phyloP scores from a whole-genome alignment of 1,140 invertebrate species.

The Nomia melanderi region DNA sequence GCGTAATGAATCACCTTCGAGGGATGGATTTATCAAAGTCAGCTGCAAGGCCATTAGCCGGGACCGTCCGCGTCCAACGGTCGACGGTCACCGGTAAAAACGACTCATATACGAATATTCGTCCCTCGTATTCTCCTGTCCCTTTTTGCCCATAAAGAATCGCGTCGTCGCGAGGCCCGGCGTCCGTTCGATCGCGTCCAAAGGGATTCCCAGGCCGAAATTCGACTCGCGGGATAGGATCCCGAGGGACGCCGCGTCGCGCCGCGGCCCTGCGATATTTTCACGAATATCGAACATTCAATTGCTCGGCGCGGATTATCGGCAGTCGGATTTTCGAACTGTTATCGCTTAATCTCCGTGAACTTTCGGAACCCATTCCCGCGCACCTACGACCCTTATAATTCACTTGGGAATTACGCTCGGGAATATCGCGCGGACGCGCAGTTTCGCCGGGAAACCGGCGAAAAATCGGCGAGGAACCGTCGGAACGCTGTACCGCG shows the following conservation, averaged over 20 bases:
- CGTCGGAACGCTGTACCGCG: too few species aligned
- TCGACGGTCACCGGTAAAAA: constrained; percentile 17
- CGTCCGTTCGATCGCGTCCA: not conserved
- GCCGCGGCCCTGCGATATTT: too few species aligned
- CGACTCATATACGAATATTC: constrained; percentile 15
- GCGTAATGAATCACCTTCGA: constrained; percentile 26
- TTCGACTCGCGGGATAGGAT: not conserved
- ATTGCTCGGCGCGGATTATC: constrained; percentile 16
- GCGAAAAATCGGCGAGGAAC: too few species aligned
- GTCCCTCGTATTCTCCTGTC: constrained; percentile 9
- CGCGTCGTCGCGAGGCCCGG: not conserved
- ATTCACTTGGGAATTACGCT: constrained; percentile 39
- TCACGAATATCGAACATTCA: constrained; percentile 25
- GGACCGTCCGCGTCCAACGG: not conserved
- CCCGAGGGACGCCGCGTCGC: not conserved
- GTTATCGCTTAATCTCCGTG: constrained; percentile 8
- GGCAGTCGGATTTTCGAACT: constrained; percentile 6
- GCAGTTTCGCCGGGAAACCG: constrained; percentile 13
- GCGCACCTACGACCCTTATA: constrained; percentile 20
- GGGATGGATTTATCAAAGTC: constrained; percentile 40
- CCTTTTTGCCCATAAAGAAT: not conserved
- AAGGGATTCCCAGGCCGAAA: not conserved
- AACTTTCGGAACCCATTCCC: not conserved
- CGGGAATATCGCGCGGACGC: constrained; percentile 15
- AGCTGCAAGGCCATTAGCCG: constrained; percentile 22